Percentiles rank a stretch among this genome's conserved stretches.
Conservation (phyloP, 2,113 vertebrate genomes). For the Syngnathus typhle region DNA sequence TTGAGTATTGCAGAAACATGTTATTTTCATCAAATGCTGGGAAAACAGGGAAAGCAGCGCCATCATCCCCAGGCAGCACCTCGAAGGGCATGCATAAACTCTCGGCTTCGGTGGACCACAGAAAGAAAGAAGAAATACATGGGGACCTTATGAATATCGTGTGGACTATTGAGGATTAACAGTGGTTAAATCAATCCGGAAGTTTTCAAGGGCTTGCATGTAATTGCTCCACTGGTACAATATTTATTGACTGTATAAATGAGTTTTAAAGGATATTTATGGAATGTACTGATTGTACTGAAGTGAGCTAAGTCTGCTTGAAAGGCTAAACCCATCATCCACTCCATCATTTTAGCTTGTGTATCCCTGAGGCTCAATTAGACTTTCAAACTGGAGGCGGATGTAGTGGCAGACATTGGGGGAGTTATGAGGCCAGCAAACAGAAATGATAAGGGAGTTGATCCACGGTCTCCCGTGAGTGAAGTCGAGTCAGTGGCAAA, state of each 20-base stretch:
- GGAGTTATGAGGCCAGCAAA: conserved; percentile 32
- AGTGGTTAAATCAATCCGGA: neutral
- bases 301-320: neutral
- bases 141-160: neutral
- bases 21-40: too few relatives aligned
- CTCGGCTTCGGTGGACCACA: neutral
- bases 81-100: neutral
- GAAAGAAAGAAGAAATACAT: neutral
- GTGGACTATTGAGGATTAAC: neutral
- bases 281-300: neutral
- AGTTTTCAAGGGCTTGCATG: neutral
- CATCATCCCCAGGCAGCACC: neutral
- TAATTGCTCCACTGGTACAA: neutral
- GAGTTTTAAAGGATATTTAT: neutral
- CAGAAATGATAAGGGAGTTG: conserved; percentile 35
- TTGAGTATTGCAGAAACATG: too few relatives aligned
- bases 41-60: neutral
- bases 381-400: conserved; percentile 35
- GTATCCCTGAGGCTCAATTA: conserved; percentile 34
- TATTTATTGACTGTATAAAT: neutral
- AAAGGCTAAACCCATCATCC: conserved; percentile 24
- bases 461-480: conserved; percentile 20
- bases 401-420: conserved; percentile 34
- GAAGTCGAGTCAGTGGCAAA: conserved; percentile 11
- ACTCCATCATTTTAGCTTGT: conserved; percentile 24